Evolutionary conservation across 2,888 invertebrate genomes (phyloP), one percentile per base, ranked within the genome.

Genomic region (Lochmaea capreae): DNA sequence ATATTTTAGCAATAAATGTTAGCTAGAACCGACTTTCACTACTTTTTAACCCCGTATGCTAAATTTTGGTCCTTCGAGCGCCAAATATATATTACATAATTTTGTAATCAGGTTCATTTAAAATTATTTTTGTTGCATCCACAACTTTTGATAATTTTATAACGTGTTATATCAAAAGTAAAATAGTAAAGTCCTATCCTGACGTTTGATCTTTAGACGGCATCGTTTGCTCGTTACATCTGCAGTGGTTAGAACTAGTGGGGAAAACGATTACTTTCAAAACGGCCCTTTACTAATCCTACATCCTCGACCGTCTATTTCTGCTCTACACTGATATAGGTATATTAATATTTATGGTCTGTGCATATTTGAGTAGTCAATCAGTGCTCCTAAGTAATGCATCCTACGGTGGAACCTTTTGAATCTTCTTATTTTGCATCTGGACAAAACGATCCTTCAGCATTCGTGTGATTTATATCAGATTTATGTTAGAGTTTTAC

Each of bases 281-380:
- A 39, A 9, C 33, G 33, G 33, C 9, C 12, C n/a, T 61, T 61
- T 61, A 61, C 9, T 39, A 12, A n/a, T 9, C 5, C n/a, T n/a
- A n/a, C 2, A n/a, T 39, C 39, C 39, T 16, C 14, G 14, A n/a
- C 33, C 14, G 14, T 33, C 14, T 61, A 9, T 39, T 61, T 61
- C 61, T n/a, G 39, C 22, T 63, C 70, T 42, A 18, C 75, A 73
- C 68, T 71, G 77, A 79, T 83, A 82, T 81, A 14, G 80, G 81
- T 83, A 85, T 86, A 85, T 39, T 39, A 85, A 86, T 85, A 85
- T 85, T 85, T 84, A 85, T 85, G 85, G 83, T 79, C 81, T 77
- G 84, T 86, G 85, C 86, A 86, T 86, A 85, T 84, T 86, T 83
- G 82, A 86, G 85, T 80, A 86, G 84, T 84, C 85, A 86, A 86